phyloP scores from a whole-genome alignment of 2,888 invertebrate genomes.

The Thelaira solivaga region DNA sequence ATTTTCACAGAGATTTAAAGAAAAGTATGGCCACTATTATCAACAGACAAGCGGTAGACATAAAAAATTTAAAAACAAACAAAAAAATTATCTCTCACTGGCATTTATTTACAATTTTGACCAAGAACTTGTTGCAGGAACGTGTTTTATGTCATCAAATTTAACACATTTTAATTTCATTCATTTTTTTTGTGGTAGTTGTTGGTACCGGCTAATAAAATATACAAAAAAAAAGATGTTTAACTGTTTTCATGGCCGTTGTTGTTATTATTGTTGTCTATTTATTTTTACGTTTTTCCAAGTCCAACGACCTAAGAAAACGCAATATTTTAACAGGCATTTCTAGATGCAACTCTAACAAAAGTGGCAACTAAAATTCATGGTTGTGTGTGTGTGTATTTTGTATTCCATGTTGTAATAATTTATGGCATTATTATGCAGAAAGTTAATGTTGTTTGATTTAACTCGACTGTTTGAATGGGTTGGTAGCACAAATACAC shows the following conservation, averaged over 20 bases:
- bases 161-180: conserved; percentile 34
- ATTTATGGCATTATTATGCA: conserved; percentile 61
- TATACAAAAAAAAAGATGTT: neutral
- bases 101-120: conserved; percentile 26
- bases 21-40: too few species aligned
- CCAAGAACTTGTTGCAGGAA: conserved; percentile 37
- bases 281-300: conserved; percentile 12
- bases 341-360: neutral
- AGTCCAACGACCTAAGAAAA: conserved; percentile 47
- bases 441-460: conserved; percentile 29
- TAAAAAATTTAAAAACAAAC: neutral
- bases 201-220: neutral
- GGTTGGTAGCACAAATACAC: neutral
- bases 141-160: conserved; percentile 46
- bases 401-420: conserved; percentile 52
- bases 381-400: neutral
- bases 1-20: too few species aligned
- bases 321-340: conserved; percentile 38
- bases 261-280: neutral
- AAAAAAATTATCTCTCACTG: conserved; percentile 23
- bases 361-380: conserved; percentile 6
- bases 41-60: neutral
- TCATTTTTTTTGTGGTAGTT: neutral
- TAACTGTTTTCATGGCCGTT: conserved; percentile 13
- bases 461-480: neutral